Percentiles rank a stretch among this genome's conserved stretches.
Evolutionary conservation across 2,113 vertebrate genomes (phyloP).

Genomic region (Odocoileus virginianus): DNA sequence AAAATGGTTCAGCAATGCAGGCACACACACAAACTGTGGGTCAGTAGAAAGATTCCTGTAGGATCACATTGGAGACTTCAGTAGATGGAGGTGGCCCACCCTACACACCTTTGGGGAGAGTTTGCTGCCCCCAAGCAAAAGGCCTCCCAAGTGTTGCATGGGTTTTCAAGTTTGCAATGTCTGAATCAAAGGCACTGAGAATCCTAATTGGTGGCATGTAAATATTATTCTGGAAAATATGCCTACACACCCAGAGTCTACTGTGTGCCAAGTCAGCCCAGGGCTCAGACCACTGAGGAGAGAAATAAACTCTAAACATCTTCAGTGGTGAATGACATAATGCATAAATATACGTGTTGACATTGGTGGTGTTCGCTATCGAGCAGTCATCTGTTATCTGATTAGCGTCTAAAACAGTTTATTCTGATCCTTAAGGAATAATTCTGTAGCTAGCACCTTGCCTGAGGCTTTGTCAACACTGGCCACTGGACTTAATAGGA

Average conservation of each 20-base stretch:
- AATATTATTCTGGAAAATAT: neutral
- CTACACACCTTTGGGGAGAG: neutral
- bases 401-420: neutral
- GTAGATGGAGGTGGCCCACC: neutral
- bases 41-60: neutral
- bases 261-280: neutral
- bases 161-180: neutral
- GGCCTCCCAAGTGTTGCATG: neutral
- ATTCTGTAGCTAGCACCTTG: neutral
- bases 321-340: neutral
- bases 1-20: neutral
- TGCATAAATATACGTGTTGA: neutral
- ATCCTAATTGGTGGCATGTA: neutral
- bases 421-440: neutral
- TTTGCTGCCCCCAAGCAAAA: neutral
- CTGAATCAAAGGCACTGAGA: slow-evolving; percentile 1
- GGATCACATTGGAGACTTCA: neutral
- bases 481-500: neutral
- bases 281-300: neutral
- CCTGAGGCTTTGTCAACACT: neutral
- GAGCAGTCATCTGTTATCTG: neutral
- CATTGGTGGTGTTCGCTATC: neutral
- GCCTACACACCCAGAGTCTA: neutral
- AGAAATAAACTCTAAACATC: neutral
- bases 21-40: neutral